Conservation (phyloP, 2,797 vertebrate species). For the Harpagifer antarcticus region DNA sequence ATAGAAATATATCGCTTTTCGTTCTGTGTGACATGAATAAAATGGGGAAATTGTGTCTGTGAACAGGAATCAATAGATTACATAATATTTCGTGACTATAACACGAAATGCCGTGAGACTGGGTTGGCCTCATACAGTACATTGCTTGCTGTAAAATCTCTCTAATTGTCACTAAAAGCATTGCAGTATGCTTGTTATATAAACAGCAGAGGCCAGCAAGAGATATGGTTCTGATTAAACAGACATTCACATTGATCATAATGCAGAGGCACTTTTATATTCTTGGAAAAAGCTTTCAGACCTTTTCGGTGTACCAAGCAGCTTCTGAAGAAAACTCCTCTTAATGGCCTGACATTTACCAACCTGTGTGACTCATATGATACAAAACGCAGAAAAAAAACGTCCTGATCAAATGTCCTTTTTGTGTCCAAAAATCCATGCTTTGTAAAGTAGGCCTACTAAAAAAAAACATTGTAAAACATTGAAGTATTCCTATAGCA, state of each 20-base stretch:
- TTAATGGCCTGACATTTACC: conserved; percentile 56
- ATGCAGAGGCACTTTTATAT: not conserved
- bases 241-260: not conserved
- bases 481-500: not conserved
- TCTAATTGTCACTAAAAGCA: not conserved
- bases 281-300: not conserved
- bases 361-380: conserved; percentile 27
- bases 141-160: not conserved
- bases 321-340: conserved; percentile 10
- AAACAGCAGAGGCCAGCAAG: not conserved
- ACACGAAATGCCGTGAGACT: no score
- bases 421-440: conserved; percentile 26
- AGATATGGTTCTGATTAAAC: not conserved
- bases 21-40: no score
- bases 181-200: not conserved
- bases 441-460: conserved; percentile 1
- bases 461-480: no score
- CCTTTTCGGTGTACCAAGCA: not conserved
- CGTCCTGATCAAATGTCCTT: conserved; percentile 51
- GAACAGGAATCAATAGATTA: no score
- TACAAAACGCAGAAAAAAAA: conserved; percentile 30
- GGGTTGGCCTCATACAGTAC: no score
- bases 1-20: no score
- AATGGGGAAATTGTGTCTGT: no score
- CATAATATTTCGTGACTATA: no score